Conservation (phyloP, 1,140 invertebrate species). For the Drosophila kurseongensis region DNA sequence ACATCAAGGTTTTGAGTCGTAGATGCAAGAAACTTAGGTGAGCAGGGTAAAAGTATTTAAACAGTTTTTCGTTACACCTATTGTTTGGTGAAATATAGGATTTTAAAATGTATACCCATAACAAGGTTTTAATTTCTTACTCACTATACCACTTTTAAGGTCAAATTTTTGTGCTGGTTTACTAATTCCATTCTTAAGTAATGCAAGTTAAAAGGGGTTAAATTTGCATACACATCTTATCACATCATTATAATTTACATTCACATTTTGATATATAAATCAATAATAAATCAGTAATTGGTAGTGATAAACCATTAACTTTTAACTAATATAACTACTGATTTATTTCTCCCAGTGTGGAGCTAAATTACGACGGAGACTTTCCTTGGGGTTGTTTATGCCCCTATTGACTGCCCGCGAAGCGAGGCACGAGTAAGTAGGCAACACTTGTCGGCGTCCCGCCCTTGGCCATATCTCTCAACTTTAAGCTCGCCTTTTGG, state of each 20-base stretch:
- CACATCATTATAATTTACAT: no score
- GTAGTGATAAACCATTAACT: background rate
- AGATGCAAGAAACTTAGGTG: slow-evolving; percentile 10
- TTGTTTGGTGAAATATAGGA: background rate
- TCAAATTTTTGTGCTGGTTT: no score
- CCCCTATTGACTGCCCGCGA: slow-evolving; percentile 32
- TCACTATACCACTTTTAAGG: no score
- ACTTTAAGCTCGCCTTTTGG: background rate
- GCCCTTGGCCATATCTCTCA: background rate
- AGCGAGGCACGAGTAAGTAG: slow-evolving; percentile 28
- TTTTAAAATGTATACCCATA: background rate
- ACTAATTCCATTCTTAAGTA: no score
- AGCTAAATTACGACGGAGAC: slow-evolving; percentile 12
- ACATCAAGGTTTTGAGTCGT: slow-evolving; percentile 20
- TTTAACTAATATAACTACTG: background rate
- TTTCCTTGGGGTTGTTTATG: slow-evolving; percentile 31
- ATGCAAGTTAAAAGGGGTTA: no score
- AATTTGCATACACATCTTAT: no score
- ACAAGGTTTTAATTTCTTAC: background rate
- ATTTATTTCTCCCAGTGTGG: slow-evolving; percentile 9
- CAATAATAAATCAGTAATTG: no score
- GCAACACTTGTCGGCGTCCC: slow-evolving; percentile 40
- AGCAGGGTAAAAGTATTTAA: background rate
- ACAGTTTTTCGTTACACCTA: background rate
- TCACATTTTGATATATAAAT: no score